phyloP scores from a whole-genome alignment of 1,140 invertebrate species.

The Achroia grisella region DNA sequence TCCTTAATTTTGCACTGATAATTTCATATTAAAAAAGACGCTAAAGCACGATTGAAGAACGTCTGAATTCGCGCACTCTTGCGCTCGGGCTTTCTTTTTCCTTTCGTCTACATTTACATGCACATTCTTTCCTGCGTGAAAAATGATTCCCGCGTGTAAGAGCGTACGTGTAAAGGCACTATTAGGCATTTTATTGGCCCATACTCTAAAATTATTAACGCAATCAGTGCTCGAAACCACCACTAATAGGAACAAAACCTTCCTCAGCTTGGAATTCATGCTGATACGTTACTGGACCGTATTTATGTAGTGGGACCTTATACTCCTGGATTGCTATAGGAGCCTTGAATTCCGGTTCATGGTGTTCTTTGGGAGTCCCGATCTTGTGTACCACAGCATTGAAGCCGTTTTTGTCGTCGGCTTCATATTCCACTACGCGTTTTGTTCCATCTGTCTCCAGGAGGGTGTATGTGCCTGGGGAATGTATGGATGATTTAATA shows the following conservation, averaged over 20 bases:
- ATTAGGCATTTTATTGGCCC: too few relatives aligned
- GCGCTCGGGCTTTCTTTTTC: too few relatives aligned
- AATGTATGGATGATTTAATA: not conserved
- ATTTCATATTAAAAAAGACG: too few relatives aligned
- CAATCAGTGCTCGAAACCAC: slow-evolving; percentile 34
- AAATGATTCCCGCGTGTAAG: too few relatives aligned
- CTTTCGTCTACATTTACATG: too few relatives aligned
- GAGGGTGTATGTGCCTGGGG: slow-evolving; percentile 70
- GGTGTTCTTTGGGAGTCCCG: slow-evolving; percentile 49
- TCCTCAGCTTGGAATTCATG: slow-evolving; percentile 50
- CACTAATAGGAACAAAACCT: slow-evolving; percentile 37
- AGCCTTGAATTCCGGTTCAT: slow-evolving; percentile 29
- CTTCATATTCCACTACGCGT: slow-evolving; percentile 75
- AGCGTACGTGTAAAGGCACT: too few relatives aligned
- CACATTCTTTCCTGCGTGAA: too few relatives aligned
- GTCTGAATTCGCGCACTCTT: too few relatives aligned
- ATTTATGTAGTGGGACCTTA: slow-evolving; percentile 10
- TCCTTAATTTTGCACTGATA: too few relatives aligned
- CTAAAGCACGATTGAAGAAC: too few relatives aligned
- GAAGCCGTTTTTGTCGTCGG: slow-evolving; percentile 76
- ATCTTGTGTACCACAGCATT: slow-evolving; percentile 76
- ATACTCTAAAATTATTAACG: too few relatives aligned
- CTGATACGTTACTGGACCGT: slow-evolving; percentile 26
- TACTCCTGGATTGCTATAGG: not conserved
- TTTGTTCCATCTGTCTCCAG: slow-evolving; percentile 76